Conservation (phyloP, 2,797 vertebrate genomes). For the Enteromius anoplus region DNA sequence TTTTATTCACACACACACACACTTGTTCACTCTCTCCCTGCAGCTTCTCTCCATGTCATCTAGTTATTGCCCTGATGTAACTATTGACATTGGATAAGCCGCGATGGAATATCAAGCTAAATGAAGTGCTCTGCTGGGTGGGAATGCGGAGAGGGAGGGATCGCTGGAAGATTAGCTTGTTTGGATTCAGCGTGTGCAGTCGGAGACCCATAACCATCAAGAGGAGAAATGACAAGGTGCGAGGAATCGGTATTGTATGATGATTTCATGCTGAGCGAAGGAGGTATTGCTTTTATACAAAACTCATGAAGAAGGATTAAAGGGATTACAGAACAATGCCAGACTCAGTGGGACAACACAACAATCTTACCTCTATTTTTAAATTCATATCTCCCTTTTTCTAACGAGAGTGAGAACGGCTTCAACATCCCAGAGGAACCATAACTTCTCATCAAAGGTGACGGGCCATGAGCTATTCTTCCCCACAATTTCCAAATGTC, state of each 20-base stretch:
- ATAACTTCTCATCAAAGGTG: constrained; percentile 20
- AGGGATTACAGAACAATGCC: constrained; percentile 20
- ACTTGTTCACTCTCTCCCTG: constrained; percentile 26
- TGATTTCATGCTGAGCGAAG: constrained; percentile 35
- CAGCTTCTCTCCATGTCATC: constrained; percentile 44
- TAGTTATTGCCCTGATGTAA: constrained; percentile 51
- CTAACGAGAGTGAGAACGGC: constrained; percentile 8
- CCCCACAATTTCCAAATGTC: neutral
- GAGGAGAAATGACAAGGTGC: constrained; percentile 26
- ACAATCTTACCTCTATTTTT: constrained; percentile 19
- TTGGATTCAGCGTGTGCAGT: constrained; percentile 34
- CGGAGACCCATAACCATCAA: constrained; percentile 14
- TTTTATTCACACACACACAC: constrained; percentile 38
- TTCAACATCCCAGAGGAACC: neutral
- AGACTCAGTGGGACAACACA: constrained; percentile 4
- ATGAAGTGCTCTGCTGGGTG: constrained; percentile 35
- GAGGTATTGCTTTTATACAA: constrained; percentile 6
- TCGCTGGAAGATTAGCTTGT: constrained; percentile 34
- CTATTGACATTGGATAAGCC: constrained; percentile 54
- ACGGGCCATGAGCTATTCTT: neutral
- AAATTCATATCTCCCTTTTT: constrained; percentile 12
- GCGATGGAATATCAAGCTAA: constrained; percentile 27
- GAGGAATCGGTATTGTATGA: constrained; percentile 20
- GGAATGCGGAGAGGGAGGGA: constrained; percentile 8
- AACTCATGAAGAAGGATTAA: constrained; percentile 41